These are phyloP conservation scores for Gambusia yucatana DNA, from an alignment of 2,797 vertebrate genomes.

Conservation along the genomic window DNA sequence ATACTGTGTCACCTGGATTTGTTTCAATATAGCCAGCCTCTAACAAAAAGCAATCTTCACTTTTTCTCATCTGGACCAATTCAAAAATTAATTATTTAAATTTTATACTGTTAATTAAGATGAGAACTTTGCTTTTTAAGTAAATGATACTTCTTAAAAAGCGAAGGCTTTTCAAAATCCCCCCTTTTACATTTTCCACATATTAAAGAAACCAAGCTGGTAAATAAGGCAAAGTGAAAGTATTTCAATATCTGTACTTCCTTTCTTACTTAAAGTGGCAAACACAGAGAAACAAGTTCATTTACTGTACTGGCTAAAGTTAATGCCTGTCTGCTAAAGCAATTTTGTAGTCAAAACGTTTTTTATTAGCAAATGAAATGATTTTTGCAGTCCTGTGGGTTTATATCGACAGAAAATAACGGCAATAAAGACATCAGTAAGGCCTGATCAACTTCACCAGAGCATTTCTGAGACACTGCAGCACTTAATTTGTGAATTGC, in stretches of 20 bases:
- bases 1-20: background rate
- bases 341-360: background rate
- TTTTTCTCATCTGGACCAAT: background rate
- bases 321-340: background rate
- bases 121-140: background rate
- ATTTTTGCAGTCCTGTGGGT: background rate
- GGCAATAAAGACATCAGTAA: background rate
- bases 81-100: background rate
- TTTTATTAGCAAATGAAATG: background rate
- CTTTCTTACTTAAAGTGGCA: background rate
- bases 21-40: background rate
- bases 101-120: background rate
- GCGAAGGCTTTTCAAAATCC: background rate
- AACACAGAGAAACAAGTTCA: background rate
- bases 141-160: background rate
- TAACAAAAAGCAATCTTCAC: background rate
- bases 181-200: background rate
- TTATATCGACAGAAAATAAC: background rate
- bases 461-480: constrained; percentile 26
- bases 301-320: background rate
- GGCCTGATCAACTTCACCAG: constrained; percentile 15
- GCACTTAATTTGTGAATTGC: constrained; percentile 10
- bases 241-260: background rate
- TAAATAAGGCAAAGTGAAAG: background rate
- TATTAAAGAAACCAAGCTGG: background rate